Evolutionary conservation across 2,113 vertebrate genomes (phyloP), one percentile per base, ranked within the genome.

Genomic region (Ceyx margarethae): DNA sequence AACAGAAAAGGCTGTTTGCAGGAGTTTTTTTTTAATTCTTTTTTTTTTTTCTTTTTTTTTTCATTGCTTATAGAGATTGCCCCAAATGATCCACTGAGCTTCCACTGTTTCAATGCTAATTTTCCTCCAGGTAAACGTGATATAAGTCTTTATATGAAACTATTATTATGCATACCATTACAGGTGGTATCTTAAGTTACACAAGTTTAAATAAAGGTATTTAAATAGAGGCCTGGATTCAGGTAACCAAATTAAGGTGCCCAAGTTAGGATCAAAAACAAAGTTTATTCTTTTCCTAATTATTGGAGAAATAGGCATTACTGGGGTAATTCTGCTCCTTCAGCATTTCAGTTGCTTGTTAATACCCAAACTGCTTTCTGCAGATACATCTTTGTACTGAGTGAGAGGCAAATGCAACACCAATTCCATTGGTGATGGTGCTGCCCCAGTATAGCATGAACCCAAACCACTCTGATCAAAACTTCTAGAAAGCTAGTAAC

Each of bases 391-490:
- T 64, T 31, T 73, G 43, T 29, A 56, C 33, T 37, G 33, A 58
- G 25, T 62, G 31, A 33, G 15, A 19, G 18, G 11, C 2, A 1
- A 91, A 78, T n/a, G 15, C 31, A 72, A 90, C 88, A 56, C 5
- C 54, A 61, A 11, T 40, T 14, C 43, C 0, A 0, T 37, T 42
- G 18, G 4, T 62, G 64, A 14, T 1, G 1, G 1, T 78, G 20
- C 35, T 91, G 37, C 51, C n/a, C 31, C 28, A 31, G 25, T 3
- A 5, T 9, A 18, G 43, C 22, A 22, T 18, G 29, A 90, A 61
- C 40, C 28, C 65, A 77, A 48, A 26, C 17, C 37, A 35, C 68
- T 40, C 37, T 3, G 5, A 29, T 31, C 31, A 71, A 46, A 46
- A 48, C 29, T 54, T 68, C 23, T 46, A 53, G 50, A 12, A 6